Percentiles rank a stretch among this genome's conserved stretches.
Evolutionary conservation across 53 echinoderm and acorn worm species (phyloP).

Genomic region (Paracentrotus lividus): DNA sequence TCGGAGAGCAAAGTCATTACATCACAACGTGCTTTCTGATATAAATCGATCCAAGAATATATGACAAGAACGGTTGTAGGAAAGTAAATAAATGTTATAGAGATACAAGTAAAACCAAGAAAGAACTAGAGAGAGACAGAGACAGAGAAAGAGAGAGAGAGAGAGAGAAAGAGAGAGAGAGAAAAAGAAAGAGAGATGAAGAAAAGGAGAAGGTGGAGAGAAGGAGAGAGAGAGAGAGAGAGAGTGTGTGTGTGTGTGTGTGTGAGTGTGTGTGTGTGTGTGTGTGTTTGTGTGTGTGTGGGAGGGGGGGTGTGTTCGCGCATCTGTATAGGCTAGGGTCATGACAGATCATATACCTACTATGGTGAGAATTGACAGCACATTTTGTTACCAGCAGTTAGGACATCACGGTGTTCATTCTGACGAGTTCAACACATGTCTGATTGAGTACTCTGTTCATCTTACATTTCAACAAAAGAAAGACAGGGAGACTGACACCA

Average conservation of each 20-base stretch:
- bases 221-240: constrained; percentile 1
- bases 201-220: neutral
- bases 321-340: neutral
- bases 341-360: neutral
- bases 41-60: neutral
- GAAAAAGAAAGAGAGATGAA: neutral
- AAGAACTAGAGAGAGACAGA: constrained; percentile 29
- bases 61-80: neutral
- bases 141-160: constrained; percentile 45
- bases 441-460: neutral
- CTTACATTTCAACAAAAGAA: neutral
- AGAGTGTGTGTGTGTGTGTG: neutral
- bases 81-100: constrained; percentile 7
- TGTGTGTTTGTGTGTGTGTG: neutral
- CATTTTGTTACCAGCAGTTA: neutral
- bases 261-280: neutral
- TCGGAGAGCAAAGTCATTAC: neutral
- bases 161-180: neutral
- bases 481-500: neutral
- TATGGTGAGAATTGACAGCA: neutral
- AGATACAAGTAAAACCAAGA: too few relatives aligned
- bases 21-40: neutral
- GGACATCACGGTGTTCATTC: neutral
- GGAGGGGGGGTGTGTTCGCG: neutral
- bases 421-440: neutral